Base-by-base conservation (phyloP, 2,113 vertebrate genomes). In the Indri indri region DNA sequence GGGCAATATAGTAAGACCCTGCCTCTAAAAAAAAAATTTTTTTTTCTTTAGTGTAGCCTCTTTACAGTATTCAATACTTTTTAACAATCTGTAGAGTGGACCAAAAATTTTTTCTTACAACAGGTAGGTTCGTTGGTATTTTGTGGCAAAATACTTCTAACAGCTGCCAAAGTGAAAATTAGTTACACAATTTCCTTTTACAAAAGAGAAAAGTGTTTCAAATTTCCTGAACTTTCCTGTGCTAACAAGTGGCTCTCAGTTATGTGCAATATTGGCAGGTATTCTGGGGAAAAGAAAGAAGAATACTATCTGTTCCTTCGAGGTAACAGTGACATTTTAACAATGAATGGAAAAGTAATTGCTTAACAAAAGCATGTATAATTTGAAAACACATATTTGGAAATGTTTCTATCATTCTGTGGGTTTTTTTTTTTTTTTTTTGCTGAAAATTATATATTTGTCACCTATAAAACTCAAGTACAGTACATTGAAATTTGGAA, bases 201-300 rank as follows among this genome's bases (percentile, higher is more conserved):
- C 32, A 63, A 93, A 94, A 65, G 91, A 91, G 23, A 61, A 66
- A 94, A 86, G 40, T 22, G 23, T 74, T 93, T 90, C 77, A 16
- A 68, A 84, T 90, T 84, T 93, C n/a, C 54, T 92, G 92, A 66
- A 20, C 22, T 37, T 92, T 92, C 92, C 57, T 95, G 32, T 88
- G n/a, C 76, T 88, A 83, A 92, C 54, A 88, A 92, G 57, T 57
- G 65, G 20, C 34, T 96, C 25, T 87, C 52, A 59, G 25, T 71
- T 61, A n/a, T 87, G 54, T n/a, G 32, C 25, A 79, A 65, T 90
- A 61, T 73, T 96, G 82, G 89, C 76, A 93, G 90, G 70, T 96
- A 96, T 93, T 95, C 91, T 40, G 42, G 18, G 45, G 16, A 94
- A 83, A 30, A 65, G 50, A 77, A 70, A 76, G 73, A 85, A 66